Evolutionary conservation across 2,888 invertebrate species (phyloP), one percentile per base, ranked within the genome.

Genomic region (Idaea straminata): DNA sequence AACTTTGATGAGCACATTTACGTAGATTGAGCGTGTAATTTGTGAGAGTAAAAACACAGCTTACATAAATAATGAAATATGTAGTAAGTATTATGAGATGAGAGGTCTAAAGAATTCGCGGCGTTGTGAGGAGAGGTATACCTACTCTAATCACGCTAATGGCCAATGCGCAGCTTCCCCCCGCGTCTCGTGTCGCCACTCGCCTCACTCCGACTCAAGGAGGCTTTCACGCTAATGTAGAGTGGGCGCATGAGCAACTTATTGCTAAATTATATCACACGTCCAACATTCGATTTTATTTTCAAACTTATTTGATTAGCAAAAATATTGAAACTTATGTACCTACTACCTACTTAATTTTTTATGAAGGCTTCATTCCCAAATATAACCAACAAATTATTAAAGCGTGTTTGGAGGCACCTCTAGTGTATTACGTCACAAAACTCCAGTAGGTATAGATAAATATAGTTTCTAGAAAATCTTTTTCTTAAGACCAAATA

Each of bases 21-120:
- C 78, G 82, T 82, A 83, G 82, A 85, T 86, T 82, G 81, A 80
- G 76, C 79, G 82, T 80, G 83, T 85, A 89, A 90, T 89, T 84
- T 88, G 82, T 81, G 79, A 87, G 82, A 89, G 89, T 89, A 86
- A 87, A 83, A 89, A 89, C 87, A 87, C 85, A 81, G 86, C 87
- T 83, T 89, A 87, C 89, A 92, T 92, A 89, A 92, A 91, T 92
- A 91, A 92, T 92, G 87, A 90, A 91, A 90, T 91, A 91, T 91
- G 89, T 89, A 87, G 87, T 89, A 91, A 87, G 87, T 89, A 91
- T 91, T 90, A 91, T 88, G 89, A 89, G 91, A 90, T 88, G 90
- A 88, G 89, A 87, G 86, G 89, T 85, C 89, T 89, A 88, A 91
- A 91, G 91, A 91, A 91, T 89, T 87, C 85, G 88, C 85, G 86